Base-by-base conservation (phyloP, 35 echinoderm and acorn worm genomes). In the Strongylocentrotus purpuratus region DNA sequence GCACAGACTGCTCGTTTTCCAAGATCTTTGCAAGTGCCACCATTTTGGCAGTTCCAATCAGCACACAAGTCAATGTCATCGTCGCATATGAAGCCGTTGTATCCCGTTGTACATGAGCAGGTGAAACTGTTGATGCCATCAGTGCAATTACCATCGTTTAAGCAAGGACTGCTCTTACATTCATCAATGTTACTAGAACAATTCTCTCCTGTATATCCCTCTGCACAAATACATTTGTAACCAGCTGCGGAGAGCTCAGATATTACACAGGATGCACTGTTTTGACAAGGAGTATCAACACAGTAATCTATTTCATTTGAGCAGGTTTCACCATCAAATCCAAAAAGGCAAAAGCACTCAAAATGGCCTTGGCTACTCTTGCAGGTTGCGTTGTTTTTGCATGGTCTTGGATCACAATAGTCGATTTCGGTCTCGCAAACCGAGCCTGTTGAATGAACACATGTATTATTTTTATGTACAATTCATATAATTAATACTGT, bases 161-260 rank as follows among this genome's bases (percentile, higher is more conserved):
- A n/a, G n/a, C n/a, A n/a, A n/a, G 87, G 87, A 31, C 87, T 88
- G 33, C 87, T 88, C 13, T 88, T 88, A 46, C 87, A 88, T 32
- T 88, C 87, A 35, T 88, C 45, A 46, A 88, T 88, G 45, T 88
- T 46, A 35, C 4, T 13, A 33, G 87, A 88, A 20, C 87, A 88
- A 20, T 32, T 88, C 32, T 10, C 31, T 14, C 87, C 87, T 25
- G 32, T 88, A 88, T 88, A 88, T 15, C 87, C 87, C 9, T 11
- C 32, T 3, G 15, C 20, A 46, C 87, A 88, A 5, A 15, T 1
- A 18, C 87, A 88, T 32, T 9, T 13, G 45, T 88, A 88, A 88
- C 87, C 87, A 2, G 0, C 32, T 33, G 33, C 10, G 0, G 87
- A 12, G 13, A 88, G 45, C 46, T 94, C 61, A 45, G 78, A 45